Evolutionary conservation across 2,797 vertebrate species (phyloP).

Genomic region (Botia almorhae): DNA sequence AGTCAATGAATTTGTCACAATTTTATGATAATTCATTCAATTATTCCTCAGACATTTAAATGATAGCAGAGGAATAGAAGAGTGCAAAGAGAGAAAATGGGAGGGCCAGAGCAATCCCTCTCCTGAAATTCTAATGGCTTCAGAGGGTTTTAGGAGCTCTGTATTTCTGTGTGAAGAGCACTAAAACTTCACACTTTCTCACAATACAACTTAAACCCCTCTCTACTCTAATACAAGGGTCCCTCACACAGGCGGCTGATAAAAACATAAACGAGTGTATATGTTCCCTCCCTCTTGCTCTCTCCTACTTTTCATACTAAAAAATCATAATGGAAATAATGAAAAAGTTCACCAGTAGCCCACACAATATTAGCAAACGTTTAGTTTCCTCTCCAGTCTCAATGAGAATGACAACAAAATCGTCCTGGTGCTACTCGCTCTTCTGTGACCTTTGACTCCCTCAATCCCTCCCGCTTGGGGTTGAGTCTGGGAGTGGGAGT

Average conservation of each 20-base stretch:
- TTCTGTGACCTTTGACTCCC: constrained; percentile 84
- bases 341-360: constrained; percentile 14
- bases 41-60: constrained; percentile 93
- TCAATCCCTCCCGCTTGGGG: constrained; percentile 75
- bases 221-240: constrained; percentile 63
- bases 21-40: constrained; percentile 95
- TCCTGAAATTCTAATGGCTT: constrained; percentile 89
- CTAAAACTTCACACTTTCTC: constrained; percentile 79
- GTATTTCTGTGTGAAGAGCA: constrained; percentile 78
- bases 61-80: constrained; percentile 74
- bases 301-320: neutral
- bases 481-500: constrained; percentile 62
- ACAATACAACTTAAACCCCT: constrained; percentile 57
- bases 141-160: constrained; percentile 86
- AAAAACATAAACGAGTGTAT: neutral
- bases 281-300: constrained; percentile 24
- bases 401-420: constrained; percentile 84
- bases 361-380: constrained; percentile 58
- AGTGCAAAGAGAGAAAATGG: constrained; percentile 60
- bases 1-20: constrained; percentile 94
- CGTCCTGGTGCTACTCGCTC: constrained; percentile 79
- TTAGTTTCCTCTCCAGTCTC: constrained; percentile 63
- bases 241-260: neutral
- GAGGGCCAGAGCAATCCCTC: constrained; percentile 81
- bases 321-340: constrained; percentile 7